These are phyloP conservation scores for Sarcophaga peregrina DNA, from an alignment of 1,140 invertebrate species.

Conservation along the genomic window DNA sequence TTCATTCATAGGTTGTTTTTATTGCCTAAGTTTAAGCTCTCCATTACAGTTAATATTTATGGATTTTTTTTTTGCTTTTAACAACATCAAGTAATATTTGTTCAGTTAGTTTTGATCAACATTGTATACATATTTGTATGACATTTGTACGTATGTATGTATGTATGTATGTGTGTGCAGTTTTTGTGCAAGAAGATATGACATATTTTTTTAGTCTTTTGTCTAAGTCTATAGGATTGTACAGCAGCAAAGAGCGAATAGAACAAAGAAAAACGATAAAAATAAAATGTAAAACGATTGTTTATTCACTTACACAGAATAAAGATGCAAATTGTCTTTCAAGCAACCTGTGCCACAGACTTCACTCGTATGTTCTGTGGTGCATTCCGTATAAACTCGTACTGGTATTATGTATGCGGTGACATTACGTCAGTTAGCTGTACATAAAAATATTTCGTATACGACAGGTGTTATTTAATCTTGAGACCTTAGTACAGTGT, in stretches of 20 bases:
- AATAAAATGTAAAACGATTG: too few relatives aligned
- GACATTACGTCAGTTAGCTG: background rate
- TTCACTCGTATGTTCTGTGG: background rate
- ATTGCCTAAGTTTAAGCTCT: too few relatives aligned
- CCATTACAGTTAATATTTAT: too few relatives aligned
- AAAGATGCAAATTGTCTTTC: constrained; percentile 13
- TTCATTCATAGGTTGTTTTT: too few relatives aligned
- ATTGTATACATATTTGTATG: too few relatives aligned
- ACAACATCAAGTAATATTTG: too few relatives aligned
- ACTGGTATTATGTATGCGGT: too few relatives aligned
- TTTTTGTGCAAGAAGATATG: background rate
- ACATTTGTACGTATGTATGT: background rate
- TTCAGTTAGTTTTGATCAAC: too few relatives aligned
- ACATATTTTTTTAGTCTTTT: background rate
- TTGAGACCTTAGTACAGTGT: background rate
- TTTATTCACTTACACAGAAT: constrained; percentile 14
- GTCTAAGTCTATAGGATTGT: background rate
- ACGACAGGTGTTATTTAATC: background rate
- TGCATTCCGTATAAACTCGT: background rate
- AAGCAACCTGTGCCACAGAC: background rate
- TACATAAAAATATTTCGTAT: background rate
- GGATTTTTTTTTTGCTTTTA: too few relatives aligned
- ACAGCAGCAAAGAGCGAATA: too few relatives aligned
- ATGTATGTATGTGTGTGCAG: background rate
- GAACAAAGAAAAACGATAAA: background rate